Base-by-base conservation (phyloP, 2,113 vertebrate genomes). In the Crotophaga sulcirostris region DNA sequence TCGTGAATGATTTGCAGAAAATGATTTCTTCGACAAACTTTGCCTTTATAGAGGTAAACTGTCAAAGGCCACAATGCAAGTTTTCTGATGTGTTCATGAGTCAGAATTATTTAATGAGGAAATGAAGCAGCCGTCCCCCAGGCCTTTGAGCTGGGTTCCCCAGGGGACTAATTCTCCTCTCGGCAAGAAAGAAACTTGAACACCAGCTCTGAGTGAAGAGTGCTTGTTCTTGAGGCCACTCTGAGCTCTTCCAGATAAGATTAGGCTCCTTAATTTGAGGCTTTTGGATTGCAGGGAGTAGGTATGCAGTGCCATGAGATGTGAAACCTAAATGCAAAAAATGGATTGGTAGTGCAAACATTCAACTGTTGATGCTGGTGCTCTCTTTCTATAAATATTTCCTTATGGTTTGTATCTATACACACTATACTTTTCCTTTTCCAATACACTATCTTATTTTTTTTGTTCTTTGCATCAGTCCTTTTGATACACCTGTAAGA, bases 21-120 rank as follows among this genome's bases (percentile, higher is more conserved):
- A 94, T 67, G 47, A 88, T 96, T 95, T 96, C 92, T 80, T 91
- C 7, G 19, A 45, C 77, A 66, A 74, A 72, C 47, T 93, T 94
- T 83, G 70, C 78, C 91, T 88, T 80, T 72, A n/a, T 81, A 20
- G 76, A 88, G 86, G 77, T 40, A 64, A 87, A 60, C 74, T 94
- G 81, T 87, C 93, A 84, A 40, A 69, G 93, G 93, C 89, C 77
- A 81, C 73, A 20, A 23, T 3, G 54, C 21, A 7, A 89, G 89
- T 63, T 64, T 68, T 52, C 69, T 91, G 95, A 82, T 91, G 80
- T 47, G 95, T n/a, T 93, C 91, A 18, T 13, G 69, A 94, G 86
- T 84, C 91, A 87, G 86, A 81, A 79, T 78, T 89, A 64, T 92
- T 92, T 91, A 91, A 94, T 60, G 88, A 95, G 82, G 80, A 74